Evolutionary conservation across 2,113 vertebrate species (phyloP).

Genomic region (Neopipo cinnamomea): DNA sequence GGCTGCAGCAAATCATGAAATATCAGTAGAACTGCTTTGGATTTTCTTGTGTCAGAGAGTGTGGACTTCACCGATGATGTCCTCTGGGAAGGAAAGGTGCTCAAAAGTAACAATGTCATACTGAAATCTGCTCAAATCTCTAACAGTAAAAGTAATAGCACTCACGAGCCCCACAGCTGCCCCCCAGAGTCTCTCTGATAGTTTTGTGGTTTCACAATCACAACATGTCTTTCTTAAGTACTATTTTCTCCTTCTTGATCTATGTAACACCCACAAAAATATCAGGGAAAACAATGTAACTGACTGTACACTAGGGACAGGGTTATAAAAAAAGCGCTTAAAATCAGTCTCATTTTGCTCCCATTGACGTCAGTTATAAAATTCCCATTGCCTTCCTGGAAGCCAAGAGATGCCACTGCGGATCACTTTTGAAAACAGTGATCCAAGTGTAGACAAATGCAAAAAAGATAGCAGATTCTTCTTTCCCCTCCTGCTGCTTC

Average conservation of each 20-base stretch:
- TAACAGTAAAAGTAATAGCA: not conserved
- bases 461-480: not conserved
- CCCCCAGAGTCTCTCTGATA: not conserved
- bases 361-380: constrained; percentile 38
- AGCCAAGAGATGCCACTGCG: constrained; percentile 11
- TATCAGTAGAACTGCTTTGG: not conserved
- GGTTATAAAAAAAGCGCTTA: constrained; percentile 14
- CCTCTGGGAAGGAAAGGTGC: not conserved
- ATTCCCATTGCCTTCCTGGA: constrained; percentile 56
- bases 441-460: not conserved
- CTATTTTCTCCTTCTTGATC: not conserved
- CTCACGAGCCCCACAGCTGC: not conserved
- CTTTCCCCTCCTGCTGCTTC: not conserved
- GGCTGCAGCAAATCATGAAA: not conserved
- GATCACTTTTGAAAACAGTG: not conserved
- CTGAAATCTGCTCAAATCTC: not conserved
- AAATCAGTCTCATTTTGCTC: constrained; percentile 16
- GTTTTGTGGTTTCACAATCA: not conserved
- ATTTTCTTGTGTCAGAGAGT: not conserved
- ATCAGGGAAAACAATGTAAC: constrained; percentile 32
- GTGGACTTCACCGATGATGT: not conserved
- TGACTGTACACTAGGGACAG: not conserved
- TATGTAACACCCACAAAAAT: constrained; percentile 3
- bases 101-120: not conserved
- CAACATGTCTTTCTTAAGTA: not conserved